Evolutionary conservation across 2,113 vertebrate species (phyloP).

Genomic region (Reinhardtius hippoglossoides): DNA sequence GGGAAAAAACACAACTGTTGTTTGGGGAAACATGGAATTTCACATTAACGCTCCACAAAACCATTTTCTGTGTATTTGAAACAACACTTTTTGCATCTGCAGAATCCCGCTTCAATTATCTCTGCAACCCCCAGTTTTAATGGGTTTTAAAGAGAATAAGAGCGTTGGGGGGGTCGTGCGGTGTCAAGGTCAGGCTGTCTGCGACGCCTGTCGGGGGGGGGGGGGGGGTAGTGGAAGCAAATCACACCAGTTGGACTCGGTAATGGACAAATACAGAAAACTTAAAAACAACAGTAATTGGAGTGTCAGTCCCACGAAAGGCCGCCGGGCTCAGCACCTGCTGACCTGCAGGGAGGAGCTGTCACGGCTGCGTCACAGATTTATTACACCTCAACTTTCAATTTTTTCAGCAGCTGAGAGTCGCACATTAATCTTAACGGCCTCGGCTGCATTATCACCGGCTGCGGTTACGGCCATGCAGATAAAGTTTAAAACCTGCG

Average conservation of each 20-base stretch:
- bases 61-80: neutral
- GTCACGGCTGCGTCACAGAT: conserved; percentile 55
- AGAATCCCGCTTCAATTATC: neutral
- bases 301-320: neutral
- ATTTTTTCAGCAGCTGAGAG: conserved; percentile 47
- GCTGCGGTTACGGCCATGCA: conserved; percentile 9
- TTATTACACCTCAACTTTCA: conserved; percentile 49
- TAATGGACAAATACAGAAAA: neutral
- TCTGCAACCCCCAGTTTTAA: neutral
- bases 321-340: neutral
- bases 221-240: too few species aligned
- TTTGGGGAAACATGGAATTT: too few species aligned
- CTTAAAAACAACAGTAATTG: conserved; percentile 27
- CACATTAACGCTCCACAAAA: neutral
- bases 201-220: too few species aligned
- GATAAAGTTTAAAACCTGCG: conserved; percentile 7
- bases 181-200: too few species aligned
- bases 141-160: neutral
- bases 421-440: conserved; percentile 31
- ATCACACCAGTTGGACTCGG: neutral
- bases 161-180: too few species aligned
- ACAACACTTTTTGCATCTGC: too few species aligned
- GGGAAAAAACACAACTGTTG: neutral
- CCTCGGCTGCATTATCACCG: conserved; percentile 19
- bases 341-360: conserved; percentile 40